A percentile compares a stretch with the other conserved stretches of the same genome.
Evolutionary conservation across 2,113 vertebrate species (phyloP).

Genomic region (Lepus timidus): DNA sequence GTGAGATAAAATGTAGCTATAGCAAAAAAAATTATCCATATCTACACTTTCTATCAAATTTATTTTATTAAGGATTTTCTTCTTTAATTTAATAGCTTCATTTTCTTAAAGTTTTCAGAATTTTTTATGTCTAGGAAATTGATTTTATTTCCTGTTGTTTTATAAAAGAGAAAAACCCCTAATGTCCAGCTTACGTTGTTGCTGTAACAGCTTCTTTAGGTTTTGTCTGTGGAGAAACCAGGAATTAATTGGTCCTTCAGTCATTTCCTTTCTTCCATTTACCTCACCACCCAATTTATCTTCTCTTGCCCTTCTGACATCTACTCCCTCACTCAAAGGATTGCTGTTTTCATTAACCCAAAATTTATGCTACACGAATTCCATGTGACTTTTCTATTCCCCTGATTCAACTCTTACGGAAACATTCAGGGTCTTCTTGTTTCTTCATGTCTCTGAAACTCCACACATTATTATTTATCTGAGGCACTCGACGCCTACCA

Average conservation of each 20-base stretch:
- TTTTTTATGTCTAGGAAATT: conserved; percentile 5
- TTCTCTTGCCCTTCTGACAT: not conserved
- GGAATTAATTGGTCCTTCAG: not conserved
- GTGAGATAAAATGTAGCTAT: not conserved
- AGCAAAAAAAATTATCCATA: conserved; percentile 13
- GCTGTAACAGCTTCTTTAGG: not conserved
- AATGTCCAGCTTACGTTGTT: not conserved
- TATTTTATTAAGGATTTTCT: conserved; percentile 53
- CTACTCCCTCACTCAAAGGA: not conserved
- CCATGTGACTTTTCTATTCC: not conserved
- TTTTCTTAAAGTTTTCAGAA: not conserved
- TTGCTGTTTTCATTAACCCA: not conserved
- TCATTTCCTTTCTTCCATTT: not conserved
- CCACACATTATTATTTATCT: not conserved
- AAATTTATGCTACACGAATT: not conserved
- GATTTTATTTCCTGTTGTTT: not conserved
- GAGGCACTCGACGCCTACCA: not conserved
- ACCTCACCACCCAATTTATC: not conserved
- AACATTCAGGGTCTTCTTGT: not conserved
- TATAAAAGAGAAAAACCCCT: not conserved
- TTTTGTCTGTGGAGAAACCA: not conserved
- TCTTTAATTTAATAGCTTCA: conserved; percentile 33
- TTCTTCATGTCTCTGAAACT: not conserved
- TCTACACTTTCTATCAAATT: conserved; percentile 17
- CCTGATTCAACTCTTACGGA: conserved; percentile 11